Percentiles rank a stretch among this genome's conserved stretches.
Conservation (phyloP, 30 jellyfish, hydroid and myxozoan species). For the Turritopsis dohrnii region DNA sequence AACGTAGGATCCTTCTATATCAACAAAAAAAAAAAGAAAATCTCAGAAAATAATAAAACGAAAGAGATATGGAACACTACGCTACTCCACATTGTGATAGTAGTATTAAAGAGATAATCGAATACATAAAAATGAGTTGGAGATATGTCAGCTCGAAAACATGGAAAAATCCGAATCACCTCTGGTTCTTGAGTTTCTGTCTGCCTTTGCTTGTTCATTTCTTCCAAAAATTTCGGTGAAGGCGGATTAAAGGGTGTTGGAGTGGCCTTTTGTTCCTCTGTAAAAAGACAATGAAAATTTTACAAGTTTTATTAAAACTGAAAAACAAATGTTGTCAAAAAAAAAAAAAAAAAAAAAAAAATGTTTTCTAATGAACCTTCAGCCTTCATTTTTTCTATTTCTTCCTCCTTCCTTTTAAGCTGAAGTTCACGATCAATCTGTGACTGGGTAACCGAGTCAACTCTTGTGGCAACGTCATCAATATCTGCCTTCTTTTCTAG, state of each 20-base stretch:
- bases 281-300: neutral
- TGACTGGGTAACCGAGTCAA: conserved; percentile 2
- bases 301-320: neutral
- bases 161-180: neutral
- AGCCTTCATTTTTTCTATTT: neutral
- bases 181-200: neutral
- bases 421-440: conserved; percentile 1
- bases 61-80: no score
- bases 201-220: neutral
- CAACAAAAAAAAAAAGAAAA: neutral
- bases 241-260: neutral
- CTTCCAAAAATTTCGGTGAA: neutral
- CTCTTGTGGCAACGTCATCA: neutral
- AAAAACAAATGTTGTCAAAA: neutral
- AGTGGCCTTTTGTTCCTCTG: neutral
- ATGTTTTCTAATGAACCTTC: neutral
- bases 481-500: neutral
- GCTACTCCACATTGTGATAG: no score
- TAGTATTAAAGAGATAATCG: no score
- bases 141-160: neutral
- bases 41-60: neutral
- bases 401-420: neutral
- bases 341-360: neutral
- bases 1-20: conserved; percentile 14
- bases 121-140: no score